Conservation (phyloP, 2,797 vertebrate species). For the Sebastes taczanowskii region DNA sequence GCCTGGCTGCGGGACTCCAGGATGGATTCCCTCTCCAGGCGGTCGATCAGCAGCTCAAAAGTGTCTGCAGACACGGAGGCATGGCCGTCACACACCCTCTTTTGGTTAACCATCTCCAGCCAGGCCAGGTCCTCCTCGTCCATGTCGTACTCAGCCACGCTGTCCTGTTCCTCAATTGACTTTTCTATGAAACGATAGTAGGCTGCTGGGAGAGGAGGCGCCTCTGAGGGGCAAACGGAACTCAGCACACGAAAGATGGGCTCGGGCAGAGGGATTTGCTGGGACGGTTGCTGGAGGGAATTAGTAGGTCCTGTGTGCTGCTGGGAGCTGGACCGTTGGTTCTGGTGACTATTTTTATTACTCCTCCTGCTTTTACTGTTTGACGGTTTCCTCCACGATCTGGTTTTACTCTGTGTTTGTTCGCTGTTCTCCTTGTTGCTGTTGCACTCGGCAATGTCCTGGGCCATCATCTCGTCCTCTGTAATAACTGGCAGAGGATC, state of each 20-base stretch:
- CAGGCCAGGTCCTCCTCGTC: conserved; percentile 97
- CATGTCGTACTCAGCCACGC: conserved; percentile 97
- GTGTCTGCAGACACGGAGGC: conserved; percentile 89
- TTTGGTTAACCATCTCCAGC: conserved; percentile 97
- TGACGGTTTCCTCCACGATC: conserved; percentile 81
- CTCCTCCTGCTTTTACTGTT: conserved; percentile 89
- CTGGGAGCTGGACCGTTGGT: conserved; percentile 70
- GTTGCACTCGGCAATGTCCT: conserved; percentile 97
- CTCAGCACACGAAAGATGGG: conserved; percentile 90
- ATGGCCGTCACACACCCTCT: conserved; percentile 90
- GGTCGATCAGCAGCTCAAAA: conserved; percentile 94
- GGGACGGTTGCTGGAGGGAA: conserved; percentile 72
- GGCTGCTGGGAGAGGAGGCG: conserved; percentile 85
- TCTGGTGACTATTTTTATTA: conserved; percentile 85
- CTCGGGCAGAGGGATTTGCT: conserved; percentile 86
- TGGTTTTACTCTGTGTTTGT: conserved; percentile 86
- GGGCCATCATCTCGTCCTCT: conserved; percentile 95
- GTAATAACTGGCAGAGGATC: conserved; percentile 94
- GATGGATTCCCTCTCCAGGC: conserved; percentile 94
- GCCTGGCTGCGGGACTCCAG: conserved; percentile 91
- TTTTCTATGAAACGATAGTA: conserved; percentile 94
- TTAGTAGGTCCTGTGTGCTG: conserved; percentile 79
- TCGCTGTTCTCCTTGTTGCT: conserved; percentile 99
- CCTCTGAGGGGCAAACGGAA: conserved; percentile 81
- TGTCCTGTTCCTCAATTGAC: conserved; percentile 90